These are phyloP conservation scores for Protaetia brevitarsis DNA, from an alignment of 1,140 invertebrate genomes.

Conservation along the genomic window DNA sequence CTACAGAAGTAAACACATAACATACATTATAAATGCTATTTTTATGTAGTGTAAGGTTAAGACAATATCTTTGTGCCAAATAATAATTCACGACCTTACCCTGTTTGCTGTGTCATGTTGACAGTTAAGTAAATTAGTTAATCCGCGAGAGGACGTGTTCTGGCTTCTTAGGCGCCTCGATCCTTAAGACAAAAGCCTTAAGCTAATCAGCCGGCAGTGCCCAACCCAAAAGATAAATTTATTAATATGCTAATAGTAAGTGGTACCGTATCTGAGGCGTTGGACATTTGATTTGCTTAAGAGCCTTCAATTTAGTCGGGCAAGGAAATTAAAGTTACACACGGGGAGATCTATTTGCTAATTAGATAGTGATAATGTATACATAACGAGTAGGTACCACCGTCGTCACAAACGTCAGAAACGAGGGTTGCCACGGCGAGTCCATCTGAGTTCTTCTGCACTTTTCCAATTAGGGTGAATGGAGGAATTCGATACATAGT, in stretches of 20 bases:
- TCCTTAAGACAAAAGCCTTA: conserved; percentile 17
- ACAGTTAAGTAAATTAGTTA: conserved; percentile 10
- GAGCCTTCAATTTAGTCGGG: conserved; percentile 25
- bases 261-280: conserved; percentile 20
- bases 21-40: too few species aligned
- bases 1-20: too few species aligned
- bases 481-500: conserved; percentile 4
- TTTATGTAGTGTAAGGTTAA: too few species aligned
- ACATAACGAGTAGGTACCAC: background rate
- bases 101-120: conserved; percentile 14
- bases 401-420: background rate
- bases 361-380: conserved; percentile 23
- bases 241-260: conserved; percentile 22
- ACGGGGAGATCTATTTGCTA: conserved; percentile 23
- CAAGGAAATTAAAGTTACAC: conserved; percentile 27
- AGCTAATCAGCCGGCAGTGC: conserved; percentile 12
- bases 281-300: conserved; percentile 24
- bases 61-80: too few species aligned
- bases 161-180: background rate
- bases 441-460: conserved; percentile 1
- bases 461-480: conserved; percentile 12
- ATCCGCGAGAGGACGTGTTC: background rate
- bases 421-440: background rate
- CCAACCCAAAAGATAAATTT: conserved; percentile 25
- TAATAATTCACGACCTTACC: background rate